Conservation (phyloP, 1,140 invertebrate species). For the Microvelia longipes region DNA sequence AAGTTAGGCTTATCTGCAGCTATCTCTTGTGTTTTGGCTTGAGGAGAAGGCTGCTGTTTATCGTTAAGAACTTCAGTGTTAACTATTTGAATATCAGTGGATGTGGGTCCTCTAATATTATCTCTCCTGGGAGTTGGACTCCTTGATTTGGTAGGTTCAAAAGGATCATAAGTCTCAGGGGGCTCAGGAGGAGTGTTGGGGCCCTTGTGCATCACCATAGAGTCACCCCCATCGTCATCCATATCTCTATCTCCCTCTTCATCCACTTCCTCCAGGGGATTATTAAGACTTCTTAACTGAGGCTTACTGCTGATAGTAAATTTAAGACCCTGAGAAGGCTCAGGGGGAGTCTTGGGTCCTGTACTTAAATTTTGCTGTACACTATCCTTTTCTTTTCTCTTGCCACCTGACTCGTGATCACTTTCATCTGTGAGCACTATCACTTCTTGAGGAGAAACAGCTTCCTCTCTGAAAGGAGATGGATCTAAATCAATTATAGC, state of each 20-base stretch:
- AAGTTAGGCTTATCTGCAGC: constrained; percentile 9
- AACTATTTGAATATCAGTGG: not conserved
- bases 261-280: constrained; percentile 42
- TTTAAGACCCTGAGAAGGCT: constrained; percentile 52
- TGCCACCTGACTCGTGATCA: constrained; percentile 31
- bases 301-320: constrained; percentile 46
- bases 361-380: constrained; percentile 17
- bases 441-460: constrained; percentile 58
- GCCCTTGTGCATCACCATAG: constrained; percentile 32
- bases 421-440: constrained; percentile 70
- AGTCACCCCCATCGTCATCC: constrained; percentile 32
- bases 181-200: constrained; percentile 49
- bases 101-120: not conserved
- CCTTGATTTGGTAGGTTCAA: constrained; percentile 69
- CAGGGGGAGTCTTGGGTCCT: constrained; percentile 57
- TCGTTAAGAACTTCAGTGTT: constrained; percentile 9
- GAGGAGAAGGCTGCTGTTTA: constrained; percentile 6
- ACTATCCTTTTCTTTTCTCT: constrained; percentile 14
- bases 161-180: constrained; percentile 62
- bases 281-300: constrained; percentile 38
- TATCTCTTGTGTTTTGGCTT: constrained; percentile 7
- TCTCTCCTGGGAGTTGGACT: constrained; percentile 32
- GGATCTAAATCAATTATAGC: constrained; percentile 71
- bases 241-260: constrained; percentile 25
- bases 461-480: constrained; percentile 64